A percentile compares a stretch with the other conserved stretches of the same genome.
Conservation (phyloP, 2,888 invertebrate species). For the Drymonia ruficornis region DNA sequence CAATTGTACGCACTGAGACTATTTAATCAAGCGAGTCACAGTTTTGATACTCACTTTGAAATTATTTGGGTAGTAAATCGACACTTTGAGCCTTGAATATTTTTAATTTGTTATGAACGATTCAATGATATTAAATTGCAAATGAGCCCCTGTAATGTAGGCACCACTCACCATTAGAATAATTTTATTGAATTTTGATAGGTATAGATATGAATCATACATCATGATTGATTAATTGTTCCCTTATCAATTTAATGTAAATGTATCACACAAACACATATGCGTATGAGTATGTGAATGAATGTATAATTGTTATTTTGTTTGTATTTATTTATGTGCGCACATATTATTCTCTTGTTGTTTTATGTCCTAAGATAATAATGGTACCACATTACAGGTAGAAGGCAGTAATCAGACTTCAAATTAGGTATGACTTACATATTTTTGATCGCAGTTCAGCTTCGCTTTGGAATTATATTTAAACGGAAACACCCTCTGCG, state of each 20-base stretch:
- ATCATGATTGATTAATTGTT: slow-evolving; percentile 56
- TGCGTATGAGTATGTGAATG: slow-evolving; percentile 21
- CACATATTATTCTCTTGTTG: slow-evolving; percentile 13
- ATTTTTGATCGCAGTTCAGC: not conserved
- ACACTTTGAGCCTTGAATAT: no score
- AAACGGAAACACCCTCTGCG: no score
- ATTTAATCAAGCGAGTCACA: not conserved
- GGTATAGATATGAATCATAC: slow-evolving; percentile 40
- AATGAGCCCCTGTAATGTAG: not conserved
- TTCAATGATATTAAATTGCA: not conserved
- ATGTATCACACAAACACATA: slow-evolving; percentile 9
- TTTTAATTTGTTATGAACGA: not conserved
- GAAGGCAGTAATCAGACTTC: slow-evolving; percentile 15
- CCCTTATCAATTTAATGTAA: slow-evolving; percentile 40
- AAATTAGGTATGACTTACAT: slow-evolving; percentile 1
- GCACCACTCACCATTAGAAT: not conserved
- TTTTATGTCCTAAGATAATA: slow-evolving; percentile 22
- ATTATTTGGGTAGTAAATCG: not conserved
- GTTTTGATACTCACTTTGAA: not conserved
- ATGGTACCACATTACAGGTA: slow-evolving; percentile 6
- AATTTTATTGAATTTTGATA: slow-evolving; percentile 28
- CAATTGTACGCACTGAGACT: not conserved
- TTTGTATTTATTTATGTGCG: slow-evolving; percentile 11
- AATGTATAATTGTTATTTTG: slow-evolving; percentile 21
- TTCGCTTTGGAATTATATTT: no score